These are phyloP conservation scores for Erannis defoliaria DNA, from an alignment of 2,888 invertebrate genomes.

Conservation along the genomic window DNA sequence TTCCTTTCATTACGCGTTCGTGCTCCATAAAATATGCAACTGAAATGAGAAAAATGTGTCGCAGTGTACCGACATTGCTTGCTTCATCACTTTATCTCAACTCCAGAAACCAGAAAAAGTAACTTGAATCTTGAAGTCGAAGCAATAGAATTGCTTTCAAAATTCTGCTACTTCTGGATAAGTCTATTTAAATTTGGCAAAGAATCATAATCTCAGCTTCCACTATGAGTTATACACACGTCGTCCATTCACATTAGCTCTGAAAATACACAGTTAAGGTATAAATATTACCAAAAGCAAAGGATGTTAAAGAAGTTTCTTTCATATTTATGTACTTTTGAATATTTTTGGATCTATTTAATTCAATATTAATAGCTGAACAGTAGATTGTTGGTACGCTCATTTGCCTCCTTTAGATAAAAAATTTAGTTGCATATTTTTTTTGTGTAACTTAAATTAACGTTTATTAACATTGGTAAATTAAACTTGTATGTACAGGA, in stretches of 20 bases:
- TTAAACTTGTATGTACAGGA: too few species aligned
- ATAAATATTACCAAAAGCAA: constrained; percentile 54
- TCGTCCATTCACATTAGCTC: constrained; percentile 79
- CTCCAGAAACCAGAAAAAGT: constrained; percentile 14
- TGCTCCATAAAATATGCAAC: constrained; percentile 83
- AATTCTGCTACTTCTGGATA: constrained; percentile 33
- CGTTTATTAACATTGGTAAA: too few species aligned
- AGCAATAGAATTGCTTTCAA: constrained; percentile 47
- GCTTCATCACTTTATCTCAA: constrained; percentile 42
- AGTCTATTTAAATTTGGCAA: constrained; percentile 44
- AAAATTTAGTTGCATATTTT: too few species aligned
- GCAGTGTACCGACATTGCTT: constrained; percentile 65
- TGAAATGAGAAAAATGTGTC: constrained; percentile 84
- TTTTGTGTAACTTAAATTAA: too few species aligned
- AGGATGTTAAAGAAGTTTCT: constrained; percentile 41
- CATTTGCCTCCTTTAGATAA: too few species aligned
- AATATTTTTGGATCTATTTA: constrained; percentile 45
- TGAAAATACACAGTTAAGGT: constrained; percentile 73
- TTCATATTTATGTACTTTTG: constrained; percentile 34
- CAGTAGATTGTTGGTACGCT: neutral
- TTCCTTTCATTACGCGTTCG: constrained; percentile 80
- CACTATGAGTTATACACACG: constrained; percentile 73
- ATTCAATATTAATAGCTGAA: neutral
- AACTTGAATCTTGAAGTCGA: constrained; percentile 46
- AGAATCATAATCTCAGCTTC: constrained; percentile 79